Percentiles rank a stretch among this genome's conserved stretches.
Evolutionary conservation across 2,888 invertebrate species (phyloP).

Genomic region (Antheraea yamamai): DNA sequence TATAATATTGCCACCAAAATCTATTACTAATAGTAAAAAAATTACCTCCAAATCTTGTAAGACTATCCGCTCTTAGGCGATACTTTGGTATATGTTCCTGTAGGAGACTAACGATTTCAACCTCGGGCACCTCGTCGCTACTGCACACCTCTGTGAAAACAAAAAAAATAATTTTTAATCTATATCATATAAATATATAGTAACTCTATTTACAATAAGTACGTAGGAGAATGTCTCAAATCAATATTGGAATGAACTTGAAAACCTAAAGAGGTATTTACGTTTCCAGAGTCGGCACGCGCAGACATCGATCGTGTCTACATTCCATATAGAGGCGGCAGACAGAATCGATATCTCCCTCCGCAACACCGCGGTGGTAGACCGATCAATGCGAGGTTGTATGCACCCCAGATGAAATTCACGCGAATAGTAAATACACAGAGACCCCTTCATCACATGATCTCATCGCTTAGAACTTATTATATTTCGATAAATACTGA

Average conservation of each 20-base stretch:
- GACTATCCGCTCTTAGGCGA: conserved; percentile 95
- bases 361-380: conserved; percentile 49
- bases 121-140: conserved; percentile 95
- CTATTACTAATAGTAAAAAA: conserved; percentile 16
- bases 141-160: conserved; percentile 92
- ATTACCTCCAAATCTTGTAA: conserved; percentile 95
- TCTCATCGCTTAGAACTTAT: background rate
- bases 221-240: conserved; percentile 5
- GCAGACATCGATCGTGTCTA: conserved; percentile 45
- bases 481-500: background rate
- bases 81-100: conserved; percentile 98
- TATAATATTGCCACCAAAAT: background rate
- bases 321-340: conserved; percentile 64
- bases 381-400: conserved; percentile 51
- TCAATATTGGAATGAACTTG: conserved; percentile 42
- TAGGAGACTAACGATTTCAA: conserved; percentile 96
- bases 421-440: conserved; percentile 19
- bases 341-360: conserved; percentile 74
- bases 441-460: background rate
- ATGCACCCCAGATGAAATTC: conserved; percentile 47
- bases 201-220: background rate
- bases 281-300: conserved; percentile 40
- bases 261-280: background rate
- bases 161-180: conserved; percentile 35
- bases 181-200: background rate